These are phyloP conservation scores for Podarcis raffonei DNA, from an alignment of 2,113 vertebrate genomes.

Conservation along the genomic window DNA sequence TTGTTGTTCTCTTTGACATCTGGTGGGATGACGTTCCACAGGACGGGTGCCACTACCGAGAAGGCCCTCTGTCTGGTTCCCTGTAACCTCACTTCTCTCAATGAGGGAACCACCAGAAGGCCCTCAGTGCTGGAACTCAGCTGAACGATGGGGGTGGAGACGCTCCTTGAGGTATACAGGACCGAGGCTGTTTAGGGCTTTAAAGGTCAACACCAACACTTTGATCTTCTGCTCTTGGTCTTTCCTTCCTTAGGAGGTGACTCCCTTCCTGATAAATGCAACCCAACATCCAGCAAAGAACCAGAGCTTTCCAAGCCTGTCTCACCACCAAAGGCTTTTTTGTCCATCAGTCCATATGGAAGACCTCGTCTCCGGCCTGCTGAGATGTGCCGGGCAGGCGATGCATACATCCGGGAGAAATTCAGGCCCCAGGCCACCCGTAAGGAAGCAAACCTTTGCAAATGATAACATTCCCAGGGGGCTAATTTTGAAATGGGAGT, in stretches of 20 bases:
- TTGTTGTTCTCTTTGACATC: no score
- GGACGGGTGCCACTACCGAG: no score
- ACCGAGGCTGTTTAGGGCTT: no score
- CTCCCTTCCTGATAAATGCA: slow-evolving; percentile 73
- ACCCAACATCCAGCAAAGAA: slow-evolving; percentile 61
- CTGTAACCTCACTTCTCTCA: no score
- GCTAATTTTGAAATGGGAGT: not conserved
- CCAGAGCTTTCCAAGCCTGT: slow-evolving; percentile 24
- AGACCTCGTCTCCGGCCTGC: slow-evolving; percentile 81
- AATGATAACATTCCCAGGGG: not conserved
- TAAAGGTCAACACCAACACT: no score
- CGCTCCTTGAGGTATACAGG: no score
- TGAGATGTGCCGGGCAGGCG: slow-evolving; percentile 80
- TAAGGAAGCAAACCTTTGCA: slow-evolving; percentile 58
- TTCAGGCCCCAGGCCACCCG: slow-evolving; percentile 82
- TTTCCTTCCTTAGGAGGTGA: slow-evolving; percentile 74
- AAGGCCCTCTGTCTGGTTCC: no score
- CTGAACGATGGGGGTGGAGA: no score
- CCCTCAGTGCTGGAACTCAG: no score
- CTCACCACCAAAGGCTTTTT: not conserved
- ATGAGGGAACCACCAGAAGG: no score
- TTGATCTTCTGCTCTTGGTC: not conserved
- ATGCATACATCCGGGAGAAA: slow-evolving; percentile 83
- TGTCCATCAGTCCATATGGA: slow-evolving; percentile 24
- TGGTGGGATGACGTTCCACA: no score